Percentiles rank a stretch among this genome's conserved stretches.
These are phyloP conservation scores for Cotesia typhae DNA, from an alignment of 1,140 invertebrate genomes.

Conservation along the genomic window DNA sequence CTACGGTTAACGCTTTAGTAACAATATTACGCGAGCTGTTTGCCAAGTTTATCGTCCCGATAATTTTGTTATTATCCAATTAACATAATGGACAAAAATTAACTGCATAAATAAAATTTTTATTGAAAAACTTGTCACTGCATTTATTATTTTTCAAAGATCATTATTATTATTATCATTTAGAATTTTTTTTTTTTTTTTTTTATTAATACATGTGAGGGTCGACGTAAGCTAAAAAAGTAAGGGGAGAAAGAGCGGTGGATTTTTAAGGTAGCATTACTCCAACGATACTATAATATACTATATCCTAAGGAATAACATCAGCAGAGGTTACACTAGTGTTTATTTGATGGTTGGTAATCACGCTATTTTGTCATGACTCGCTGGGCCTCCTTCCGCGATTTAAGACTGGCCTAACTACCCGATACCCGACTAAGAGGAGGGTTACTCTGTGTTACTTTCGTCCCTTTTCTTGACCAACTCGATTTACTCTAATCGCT, in stretches of 20 bases:
- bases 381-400: conserved; percentile 35
- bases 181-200: conserved; percentile 1
- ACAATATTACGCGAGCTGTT: conserved; percentile 34
- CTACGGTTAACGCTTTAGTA: conserved; percentile 11
- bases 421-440: too few species aligned
- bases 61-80: conserved; percentile 58
- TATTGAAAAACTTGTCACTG: neutral
- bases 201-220: neutral
- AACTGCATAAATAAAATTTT: conserved; percentile 11
- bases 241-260: neutral
- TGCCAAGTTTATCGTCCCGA: conserved; percentile 55
- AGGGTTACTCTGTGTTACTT: neutral
- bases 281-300: neutral
- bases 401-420: conserved; percentile 22
- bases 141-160: neutral
- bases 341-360: conserved; percentile 64
- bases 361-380: conserved; percentile 65
- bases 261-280: conserved; percentile 42
- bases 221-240: too few species aligned
- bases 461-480: neutral
- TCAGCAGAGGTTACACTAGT: conserved; percentile 53
- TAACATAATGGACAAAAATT: conserved; percentile 44
- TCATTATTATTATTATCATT: neutral
- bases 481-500: conserved; percentile 13
- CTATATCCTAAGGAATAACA: conserved; percentile 51